Conservation (phyloP, 2,888 invertebrate species). For the Agriopis leucophaearia region DNA sequence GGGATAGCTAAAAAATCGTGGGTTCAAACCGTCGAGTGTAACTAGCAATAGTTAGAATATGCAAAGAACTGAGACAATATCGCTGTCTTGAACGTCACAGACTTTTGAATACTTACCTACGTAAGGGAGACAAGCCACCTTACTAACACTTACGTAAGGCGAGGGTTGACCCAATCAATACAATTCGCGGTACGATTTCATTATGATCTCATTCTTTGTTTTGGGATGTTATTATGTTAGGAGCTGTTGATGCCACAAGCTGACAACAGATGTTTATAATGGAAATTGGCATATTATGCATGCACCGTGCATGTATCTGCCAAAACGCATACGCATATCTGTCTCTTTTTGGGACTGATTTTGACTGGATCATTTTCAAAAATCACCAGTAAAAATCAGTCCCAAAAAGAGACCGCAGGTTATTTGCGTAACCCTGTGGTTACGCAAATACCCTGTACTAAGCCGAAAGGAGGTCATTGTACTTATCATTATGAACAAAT, state of each 20-base stretch:
- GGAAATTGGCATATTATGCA: conserved; percentile 7
- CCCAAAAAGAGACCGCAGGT: no score
- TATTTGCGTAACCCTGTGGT: no score
- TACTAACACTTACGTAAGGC: conserved; percentile 14
- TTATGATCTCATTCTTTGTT: conserved; percentile 23
- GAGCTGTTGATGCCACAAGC: conserved; percentile 1
- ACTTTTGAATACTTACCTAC: conserved; percentile 3
- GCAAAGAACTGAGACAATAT: background rate
- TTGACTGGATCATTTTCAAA: no score
- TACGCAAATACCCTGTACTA: no score
- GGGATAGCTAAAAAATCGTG: no score
- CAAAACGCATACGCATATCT: background rate
- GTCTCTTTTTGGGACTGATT: no score
- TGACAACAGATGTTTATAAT: background rate
- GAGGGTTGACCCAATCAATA: conserved; percentile 22
- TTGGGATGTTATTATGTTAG: conserved; percentile 3
- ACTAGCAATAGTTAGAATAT: background rate
- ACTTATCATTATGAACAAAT: no score
- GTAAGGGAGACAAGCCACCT: conserved; percentile 1
- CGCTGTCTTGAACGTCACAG: conserved; percentile 2
- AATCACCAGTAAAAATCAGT: no score
- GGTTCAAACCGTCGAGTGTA: background rate
- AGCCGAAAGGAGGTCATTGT: no score
- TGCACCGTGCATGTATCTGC: background rate
- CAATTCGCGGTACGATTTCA: conserved; percentile 20